Evolutionary conservation across 2,888 invertebrate species (phyloP).

Genomic region (Andrena marginata): DNA sequence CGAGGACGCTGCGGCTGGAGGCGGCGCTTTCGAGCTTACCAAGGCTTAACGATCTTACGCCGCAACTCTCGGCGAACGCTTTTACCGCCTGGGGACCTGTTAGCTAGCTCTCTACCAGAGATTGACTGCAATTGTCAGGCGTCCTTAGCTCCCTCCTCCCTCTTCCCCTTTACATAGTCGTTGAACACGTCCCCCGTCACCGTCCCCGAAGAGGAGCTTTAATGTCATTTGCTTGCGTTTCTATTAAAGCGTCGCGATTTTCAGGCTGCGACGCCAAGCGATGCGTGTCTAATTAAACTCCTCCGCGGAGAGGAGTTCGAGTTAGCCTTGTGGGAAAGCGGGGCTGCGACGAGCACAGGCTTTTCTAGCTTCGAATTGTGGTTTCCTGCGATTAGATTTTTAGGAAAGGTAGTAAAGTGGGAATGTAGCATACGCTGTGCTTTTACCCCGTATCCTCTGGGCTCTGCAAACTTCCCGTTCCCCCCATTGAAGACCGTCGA

Average conservation of each 20-base stretch:
- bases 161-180: neutral
- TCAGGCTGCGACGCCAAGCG: neutral
- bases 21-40: slow-evolving; percentile 61
- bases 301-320: neutral
- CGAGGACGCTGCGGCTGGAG: slow-evolving; percentile 22
- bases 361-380: no score
- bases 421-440: no score
- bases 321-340: neutral
- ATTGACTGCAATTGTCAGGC: slow-evolving; percentile 54
- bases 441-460: no score
- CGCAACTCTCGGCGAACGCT: slow-evolving; percentile 39
- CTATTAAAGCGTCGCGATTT: slow-evolving; percentile 43
- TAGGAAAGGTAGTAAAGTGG: no score
- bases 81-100: slow-evolving; percentile 48
- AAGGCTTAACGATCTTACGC: slow-evolving; percentile 45
- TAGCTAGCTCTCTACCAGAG: slow-evolving; percentile 35
- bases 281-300: slow-evolving; percentile 3
- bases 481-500: no score
- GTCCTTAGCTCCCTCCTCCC: slow-evolving; percentile 13
- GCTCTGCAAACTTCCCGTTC: no score
- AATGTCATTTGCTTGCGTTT: slow-evolving; percentile 39
- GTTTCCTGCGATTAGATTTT: no score
- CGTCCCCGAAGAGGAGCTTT: slow-evolving; percentile 14
- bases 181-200: neutral
- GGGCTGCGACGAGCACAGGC: no score